Conservation (phyloP, 2,113 vertebrate genomes). For the Rafetus swinhoei region DNA sequence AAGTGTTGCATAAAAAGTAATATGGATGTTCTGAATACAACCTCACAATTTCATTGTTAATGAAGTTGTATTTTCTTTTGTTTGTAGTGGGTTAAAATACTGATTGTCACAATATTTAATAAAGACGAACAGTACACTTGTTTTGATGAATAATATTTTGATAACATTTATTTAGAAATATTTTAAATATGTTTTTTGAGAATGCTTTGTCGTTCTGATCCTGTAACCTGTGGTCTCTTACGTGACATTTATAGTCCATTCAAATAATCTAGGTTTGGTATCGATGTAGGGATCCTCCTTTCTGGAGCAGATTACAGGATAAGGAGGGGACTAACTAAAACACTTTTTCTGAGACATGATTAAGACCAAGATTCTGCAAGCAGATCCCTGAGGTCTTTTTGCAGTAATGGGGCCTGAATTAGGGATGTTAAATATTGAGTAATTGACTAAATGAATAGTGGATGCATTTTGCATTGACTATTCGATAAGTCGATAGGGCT, state of each 20-base stretch:
- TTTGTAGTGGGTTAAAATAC: not conserved
- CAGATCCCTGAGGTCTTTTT: not conserved
- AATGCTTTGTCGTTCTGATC: not conserved
- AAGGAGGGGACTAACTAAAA: not conserved
- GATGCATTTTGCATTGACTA: too few relatives aligned
- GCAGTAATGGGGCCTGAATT: not conserved
- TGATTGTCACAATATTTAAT: not conserved
- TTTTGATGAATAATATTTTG: not conserved
- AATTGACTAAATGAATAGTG: too few relatives aligned
- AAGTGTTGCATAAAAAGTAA: not conserved
- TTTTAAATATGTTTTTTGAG: not conserved
- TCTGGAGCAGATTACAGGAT: fast-evolving
- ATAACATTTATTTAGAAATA: not conserved
- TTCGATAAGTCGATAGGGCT: too few relatives aligned
- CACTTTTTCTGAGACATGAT: not conserved
- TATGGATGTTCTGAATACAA: not conserved
- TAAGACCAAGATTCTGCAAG: not conserved
- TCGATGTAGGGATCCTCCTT: fast-evolving
- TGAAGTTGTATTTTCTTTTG: not conserved
- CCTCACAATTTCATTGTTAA: not conserved
- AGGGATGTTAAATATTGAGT: too few relatives aligned
- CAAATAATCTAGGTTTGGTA: not conserved
- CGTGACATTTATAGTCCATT: not conserved
- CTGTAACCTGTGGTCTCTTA: not conserved
- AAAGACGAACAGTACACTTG: not conserved